Percentiles rank a stretch among this genome's conserved stretches.
Conservation (phyloP, 2,888 invertebrate species). For the Dasysyrphus albostriatus region DNA sequence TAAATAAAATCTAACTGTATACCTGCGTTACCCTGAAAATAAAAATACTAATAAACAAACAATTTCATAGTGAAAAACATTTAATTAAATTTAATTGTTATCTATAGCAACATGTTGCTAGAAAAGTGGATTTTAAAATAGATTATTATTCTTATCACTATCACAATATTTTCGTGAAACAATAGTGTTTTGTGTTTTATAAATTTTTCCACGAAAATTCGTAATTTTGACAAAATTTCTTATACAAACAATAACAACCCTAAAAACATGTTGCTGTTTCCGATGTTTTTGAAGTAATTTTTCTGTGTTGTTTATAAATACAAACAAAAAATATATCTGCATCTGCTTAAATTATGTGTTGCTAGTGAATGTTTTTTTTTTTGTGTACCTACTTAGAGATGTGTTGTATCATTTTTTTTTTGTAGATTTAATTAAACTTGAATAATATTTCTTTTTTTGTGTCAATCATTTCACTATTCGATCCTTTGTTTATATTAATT, state of each 20-base stretch:
- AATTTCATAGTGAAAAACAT: background rate
- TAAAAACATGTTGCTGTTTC: conserved; percentile 77
- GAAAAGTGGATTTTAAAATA: conserved; percentile 19
- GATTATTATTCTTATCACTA: background rate
- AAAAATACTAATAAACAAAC: background rate
- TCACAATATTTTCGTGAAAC: background rate
- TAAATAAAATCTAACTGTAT: conserved; percentile 5
- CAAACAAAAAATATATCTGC: background rate
- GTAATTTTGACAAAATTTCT: conserved; percentile 29
- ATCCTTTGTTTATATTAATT: conserved; percentile 46
- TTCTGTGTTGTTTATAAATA: conserved; percentile 29
- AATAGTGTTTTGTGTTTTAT: background rate
- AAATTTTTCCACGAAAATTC: background rate
- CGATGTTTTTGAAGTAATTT: conserved; percentile 78
- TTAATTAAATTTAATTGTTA: background rate
- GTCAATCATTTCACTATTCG: conserved; percentile 3
- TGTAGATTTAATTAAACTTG: conserved; percentile 35
- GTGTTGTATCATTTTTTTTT: conserved; percentile 19
- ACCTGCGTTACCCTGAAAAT: conserved; percentile 28
- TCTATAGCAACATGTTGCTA: conserved; percentile 35
- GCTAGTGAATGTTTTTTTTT: conserved; percentile 40
- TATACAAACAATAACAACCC: conserved; percentile 47
- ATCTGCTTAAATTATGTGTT: conserved; percentile 33
- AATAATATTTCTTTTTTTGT: conserved; percentile 36
- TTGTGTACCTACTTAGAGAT: conserved; percentile 46